Evolutionary conservation across 2,888 invertebrate species (phyloP), one percentile per base, ranked within the genome.

Genomic region (Acleris laterana): DNA sequence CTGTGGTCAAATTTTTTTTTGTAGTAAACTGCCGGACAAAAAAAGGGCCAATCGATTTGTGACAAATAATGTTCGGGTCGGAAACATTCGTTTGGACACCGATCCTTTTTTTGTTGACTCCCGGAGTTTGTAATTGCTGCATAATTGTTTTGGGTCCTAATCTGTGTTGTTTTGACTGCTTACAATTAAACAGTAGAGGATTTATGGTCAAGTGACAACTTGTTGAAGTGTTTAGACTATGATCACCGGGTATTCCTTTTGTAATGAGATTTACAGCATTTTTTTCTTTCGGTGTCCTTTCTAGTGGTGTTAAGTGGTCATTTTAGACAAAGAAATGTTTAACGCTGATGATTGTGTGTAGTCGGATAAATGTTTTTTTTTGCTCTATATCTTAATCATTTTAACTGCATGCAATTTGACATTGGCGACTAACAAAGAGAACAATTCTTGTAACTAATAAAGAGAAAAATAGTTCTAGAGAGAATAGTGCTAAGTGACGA

Each of bases 81-180:
- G 58, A 60, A 62, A 71, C 68, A 66, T 70, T 75, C 73, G 72
- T 74, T 74, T 75, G 74, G 73, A 72, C 71, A 76, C 65, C 65
- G 71, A 72, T 70, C 71, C 66, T 70, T 73, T 77, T 81, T 82
- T 81, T 79, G 74, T 71, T 22, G 68, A 68, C 72, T 73, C 73
- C 75, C 75, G 70, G 63, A 76, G 77, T 70, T 76, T 81, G 51
- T 87, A 84, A 85, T 85, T 82, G 79, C 68, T 76, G 68, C 76
- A 77, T 86, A 85, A 87, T 88, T 88, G 84, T 86, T 85, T 84
- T 80, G 72, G 76, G 76, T 80, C 80, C 77, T 77, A 77, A 78
- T 78, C 74, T 71, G 73, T 78, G 75, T 82, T 77, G 79, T 87
- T 87, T 81, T 84, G 86, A 85, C 83, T 70, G 72, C 53, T 38